These are phyloP conservation scores for Podarcis siculus DNA, from an alignment of 2,797 vertebrate genomes.

Conservation along the genomic window DNA sequence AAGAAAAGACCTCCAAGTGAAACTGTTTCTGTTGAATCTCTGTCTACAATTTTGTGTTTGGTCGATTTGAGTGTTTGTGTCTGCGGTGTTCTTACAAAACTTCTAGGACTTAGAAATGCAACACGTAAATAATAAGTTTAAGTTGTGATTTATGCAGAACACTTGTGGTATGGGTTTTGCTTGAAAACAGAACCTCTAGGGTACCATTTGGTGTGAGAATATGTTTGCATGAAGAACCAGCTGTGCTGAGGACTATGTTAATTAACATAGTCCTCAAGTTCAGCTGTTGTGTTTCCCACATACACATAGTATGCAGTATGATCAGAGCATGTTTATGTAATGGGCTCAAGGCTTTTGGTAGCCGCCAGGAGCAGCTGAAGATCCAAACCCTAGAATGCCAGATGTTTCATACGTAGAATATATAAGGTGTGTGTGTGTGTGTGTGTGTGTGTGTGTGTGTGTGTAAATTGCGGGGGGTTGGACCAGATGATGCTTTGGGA, in stretches of 20 bases:
- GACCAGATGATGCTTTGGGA: neutral
- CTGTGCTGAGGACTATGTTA: neutral
- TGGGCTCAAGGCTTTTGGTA: neutral
- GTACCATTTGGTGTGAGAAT: neutral
- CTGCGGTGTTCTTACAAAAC: conserved; percentile 29
- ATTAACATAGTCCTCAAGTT: neutral
- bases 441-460: neutral
- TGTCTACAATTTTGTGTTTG: neutral
- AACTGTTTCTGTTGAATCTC: neutral
- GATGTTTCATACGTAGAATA: neutral
- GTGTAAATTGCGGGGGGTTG: no score
- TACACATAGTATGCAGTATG: rapidly evolving
- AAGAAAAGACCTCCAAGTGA: neutral
- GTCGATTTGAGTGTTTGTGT: neutral
- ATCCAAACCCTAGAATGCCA: neutral
- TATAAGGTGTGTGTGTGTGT: no score
- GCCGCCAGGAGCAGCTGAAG: neutral
- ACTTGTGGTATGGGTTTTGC: neutral
- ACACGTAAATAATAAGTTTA: conserved; percentile 28
- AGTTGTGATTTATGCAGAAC: neutral
- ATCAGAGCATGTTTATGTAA: no score
- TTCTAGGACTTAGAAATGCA: conserved; percentile 37
- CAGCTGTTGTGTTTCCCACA: neutral
- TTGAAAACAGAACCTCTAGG: neutral
- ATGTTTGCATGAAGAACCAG: neutral